Conservation (phyloP, 2,113 vertebrate species). For the Puntigrus tetrazona region DNA sequence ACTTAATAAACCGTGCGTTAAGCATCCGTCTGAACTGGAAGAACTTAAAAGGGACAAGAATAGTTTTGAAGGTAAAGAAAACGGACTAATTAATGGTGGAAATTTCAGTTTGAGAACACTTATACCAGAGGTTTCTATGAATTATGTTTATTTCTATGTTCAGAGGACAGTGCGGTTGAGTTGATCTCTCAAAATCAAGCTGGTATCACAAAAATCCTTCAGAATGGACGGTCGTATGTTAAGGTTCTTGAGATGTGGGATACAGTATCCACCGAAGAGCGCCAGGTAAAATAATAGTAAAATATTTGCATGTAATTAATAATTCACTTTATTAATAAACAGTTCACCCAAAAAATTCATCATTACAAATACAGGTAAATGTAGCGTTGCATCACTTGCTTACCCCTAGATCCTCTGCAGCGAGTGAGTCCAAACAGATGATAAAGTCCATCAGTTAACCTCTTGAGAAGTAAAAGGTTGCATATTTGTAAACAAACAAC, state of each 20-base stretch:
- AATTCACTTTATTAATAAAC: neutral
- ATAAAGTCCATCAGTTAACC: no score
- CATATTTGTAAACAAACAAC: no score
- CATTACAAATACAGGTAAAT: no score
- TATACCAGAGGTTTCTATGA: neutral
- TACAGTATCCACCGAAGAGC: slow-evolving; percentile 68
- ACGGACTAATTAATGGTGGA: neutral
- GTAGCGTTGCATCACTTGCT: no score
- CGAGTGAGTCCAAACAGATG: no score
- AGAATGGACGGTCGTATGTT: slow-evolving; percentile 65
- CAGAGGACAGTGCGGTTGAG: slow-evolving; percentile 62
- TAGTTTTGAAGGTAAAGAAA: neutral
- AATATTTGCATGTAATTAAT: neutral
- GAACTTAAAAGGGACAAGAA: neutral
- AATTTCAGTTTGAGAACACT: neutral
- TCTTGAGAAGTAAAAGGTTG: no score
- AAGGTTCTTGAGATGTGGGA: slow-evolving; percentile 69
- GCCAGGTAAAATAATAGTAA: slow-evolving; percentile 64
- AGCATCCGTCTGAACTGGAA: neutral
- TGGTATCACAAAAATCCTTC: slow-evolving; percentile 69
- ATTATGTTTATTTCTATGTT: neutral
- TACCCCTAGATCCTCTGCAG: no score
- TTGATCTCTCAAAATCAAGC: slow-evolving; percentile 72
- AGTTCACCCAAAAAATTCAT: neutral
- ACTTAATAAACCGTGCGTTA: neutral